phyloP scores from a whole-genome alignment of 2,888 invertebrate species.

The Tetragonisca angustula region DNA sequence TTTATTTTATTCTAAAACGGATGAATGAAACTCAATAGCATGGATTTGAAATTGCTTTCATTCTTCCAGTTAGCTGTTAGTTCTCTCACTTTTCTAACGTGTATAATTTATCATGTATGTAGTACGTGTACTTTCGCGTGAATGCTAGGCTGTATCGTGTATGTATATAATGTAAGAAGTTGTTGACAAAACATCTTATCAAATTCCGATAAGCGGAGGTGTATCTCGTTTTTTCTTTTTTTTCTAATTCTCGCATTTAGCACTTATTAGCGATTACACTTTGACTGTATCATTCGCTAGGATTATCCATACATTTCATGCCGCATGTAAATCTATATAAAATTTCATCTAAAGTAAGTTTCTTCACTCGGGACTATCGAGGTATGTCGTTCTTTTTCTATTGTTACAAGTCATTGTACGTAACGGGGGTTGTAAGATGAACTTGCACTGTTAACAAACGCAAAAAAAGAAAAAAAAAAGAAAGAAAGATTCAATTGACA shows the following conservation, averaged over 20 bases:
- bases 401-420: conserved; percentile 27
- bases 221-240: conserved; percentile 5
- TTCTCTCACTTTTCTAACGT: neutral
- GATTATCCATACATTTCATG: conserved; percentile 14
- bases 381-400: conserved; percentile 32
- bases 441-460: conserved; percentile 54
- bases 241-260: conserved; percentile 18
- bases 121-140: conserved; percentile 11
- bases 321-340: conserved; percentile 18
- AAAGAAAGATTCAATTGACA: conserved; percentile 29
- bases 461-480: conserved; percentile 4
- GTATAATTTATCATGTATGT: conserved; percentile 25
- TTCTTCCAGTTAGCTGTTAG: neutral
- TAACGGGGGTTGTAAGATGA: conserved; percentile 18
- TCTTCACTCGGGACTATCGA: neutral
- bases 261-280: conserved; percentile 38
- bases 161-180: conserved; percentile 73
- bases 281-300: conserved; percentile 16
- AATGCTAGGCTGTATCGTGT: conserved; percentile 53
- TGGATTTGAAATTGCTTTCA: neutral
- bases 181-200: conserved; percentile 49
- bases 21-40: neutral
- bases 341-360: conserved; percentile 20
- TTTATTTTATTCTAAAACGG: neutral
- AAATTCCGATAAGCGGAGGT: conserved; percentile 10